phyloP scores from a whole-genome alignment of 2,113 vertebrate genomes.

The Alethe castanea region DNA sequence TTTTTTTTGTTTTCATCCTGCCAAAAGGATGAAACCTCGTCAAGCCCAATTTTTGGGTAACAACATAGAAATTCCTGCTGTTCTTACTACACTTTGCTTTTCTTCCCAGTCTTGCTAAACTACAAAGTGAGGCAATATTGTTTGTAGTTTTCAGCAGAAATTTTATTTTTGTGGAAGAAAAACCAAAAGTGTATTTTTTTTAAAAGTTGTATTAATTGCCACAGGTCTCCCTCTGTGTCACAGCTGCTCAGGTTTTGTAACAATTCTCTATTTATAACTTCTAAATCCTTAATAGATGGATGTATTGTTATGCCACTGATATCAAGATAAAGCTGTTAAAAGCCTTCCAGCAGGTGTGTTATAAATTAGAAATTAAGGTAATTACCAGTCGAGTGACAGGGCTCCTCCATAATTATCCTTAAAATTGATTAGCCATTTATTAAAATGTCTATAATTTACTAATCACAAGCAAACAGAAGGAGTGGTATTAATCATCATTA shows the following conservation, averaged over 20 bases:
- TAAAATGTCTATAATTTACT: neutral
- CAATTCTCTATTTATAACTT: neutral
- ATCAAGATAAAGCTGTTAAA: neutral
- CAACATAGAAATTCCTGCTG: neutral
- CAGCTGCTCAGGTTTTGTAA: neutral
- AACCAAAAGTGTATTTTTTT: rapidly evolving
- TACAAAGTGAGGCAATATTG: neutral
- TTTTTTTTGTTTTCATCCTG: too few species aligned
- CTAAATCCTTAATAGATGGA: neutral
- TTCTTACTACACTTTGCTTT: neutral
- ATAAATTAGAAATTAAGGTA: neutral
- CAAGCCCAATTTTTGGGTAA: rapidly evolving
- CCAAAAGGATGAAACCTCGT: neutral
- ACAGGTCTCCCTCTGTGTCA: neutral
- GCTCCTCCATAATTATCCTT: neutral
- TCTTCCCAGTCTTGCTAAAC: neutral
- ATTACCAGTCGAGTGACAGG: neutral
- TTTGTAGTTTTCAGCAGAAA: neutral
- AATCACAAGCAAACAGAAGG: neutral
- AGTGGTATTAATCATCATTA: neutral
- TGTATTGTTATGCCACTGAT: neutral
- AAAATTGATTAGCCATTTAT: neutral
- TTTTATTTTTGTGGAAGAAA: neutral
- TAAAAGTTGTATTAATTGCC: neutral
- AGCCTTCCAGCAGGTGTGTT: neutral